Evolutionary conservation across 2,888 invertebrate species (phyloP).

Genomic region (Brenthis hecate): DNA sequence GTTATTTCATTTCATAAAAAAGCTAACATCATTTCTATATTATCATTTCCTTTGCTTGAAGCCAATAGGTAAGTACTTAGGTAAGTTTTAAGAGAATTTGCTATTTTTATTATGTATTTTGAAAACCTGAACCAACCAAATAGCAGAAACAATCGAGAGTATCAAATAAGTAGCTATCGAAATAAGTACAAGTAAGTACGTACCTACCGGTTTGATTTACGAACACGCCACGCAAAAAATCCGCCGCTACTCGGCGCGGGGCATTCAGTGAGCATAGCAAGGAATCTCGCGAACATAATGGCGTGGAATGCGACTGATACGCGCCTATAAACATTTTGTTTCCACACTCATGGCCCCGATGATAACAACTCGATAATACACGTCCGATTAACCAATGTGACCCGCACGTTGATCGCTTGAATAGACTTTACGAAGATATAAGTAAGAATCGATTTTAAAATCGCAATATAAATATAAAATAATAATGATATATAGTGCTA

Average conservation of each 20-base stretch:
- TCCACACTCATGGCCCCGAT: constrained; percentile 56
- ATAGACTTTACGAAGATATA: not conserved
- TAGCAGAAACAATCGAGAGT: constrained; percentile 39
- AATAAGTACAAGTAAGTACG: constrained; percentile 47
- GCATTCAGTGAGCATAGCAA: constrained; percentile 56
- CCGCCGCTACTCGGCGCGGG: constrained; percentile 67
- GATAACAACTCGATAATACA: constrained; percentile 75
- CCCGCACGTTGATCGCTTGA: constrained; percentile 47
- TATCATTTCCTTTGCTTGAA: too few relatives aligned
- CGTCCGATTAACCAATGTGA: constrained; percentile 76
- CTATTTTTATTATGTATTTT: too few relatives aligned
- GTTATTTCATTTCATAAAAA: constrained; percentile 17
- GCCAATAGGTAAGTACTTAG: too few relatives aligned
- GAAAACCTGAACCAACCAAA: constrained; percentile 31
- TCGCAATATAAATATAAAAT: not conserved
- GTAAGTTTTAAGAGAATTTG: too few relatives aligned
- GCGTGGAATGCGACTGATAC: constrained; percentile 53
- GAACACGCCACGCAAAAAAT: constrained; percentile 72
- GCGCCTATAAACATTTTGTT: constrained; percentile 46
- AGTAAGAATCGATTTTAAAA: not conserved
- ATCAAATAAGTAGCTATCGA: constrained; percentile 44
- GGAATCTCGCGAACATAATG: constrained; percentile 74
- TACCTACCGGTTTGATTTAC: constrained; percentile 75
- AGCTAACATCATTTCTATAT: not conserved
- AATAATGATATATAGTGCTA: not conserved